phyloP scores from a whole-genome alignment of 1,140 invertebrate species.

The Drosophila equinoxialis region DNA sequence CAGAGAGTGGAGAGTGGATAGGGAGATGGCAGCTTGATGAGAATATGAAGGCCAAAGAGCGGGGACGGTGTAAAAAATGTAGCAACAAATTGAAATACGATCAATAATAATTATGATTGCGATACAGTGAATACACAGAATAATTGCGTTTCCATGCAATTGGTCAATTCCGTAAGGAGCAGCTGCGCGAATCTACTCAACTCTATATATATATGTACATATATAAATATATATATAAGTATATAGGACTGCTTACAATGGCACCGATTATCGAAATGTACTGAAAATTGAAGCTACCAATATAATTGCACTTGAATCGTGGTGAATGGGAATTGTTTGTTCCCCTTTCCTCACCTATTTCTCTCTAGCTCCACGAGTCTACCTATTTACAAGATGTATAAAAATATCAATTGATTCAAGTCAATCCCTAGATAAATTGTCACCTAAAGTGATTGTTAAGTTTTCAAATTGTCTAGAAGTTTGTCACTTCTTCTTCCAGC shows the following conservation, averaged over 20 bases:
- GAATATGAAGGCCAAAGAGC: background rate
- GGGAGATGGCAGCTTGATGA: background rate
- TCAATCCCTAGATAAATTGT: too few relatives aligned
- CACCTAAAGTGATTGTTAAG: too few relatives aligned
- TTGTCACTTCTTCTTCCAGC: too few relatives aligned
- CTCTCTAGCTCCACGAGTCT: background rate
- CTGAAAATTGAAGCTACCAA: conserved; percentile 45
- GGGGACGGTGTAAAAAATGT: conserved; percentile 62
- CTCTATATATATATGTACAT: background rate
- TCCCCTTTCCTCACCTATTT: background rate
- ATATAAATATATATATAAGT: background rate
- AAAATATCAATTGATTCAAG: too few relatives aligned
- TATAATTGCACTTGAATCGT: conserved; percentile 36
- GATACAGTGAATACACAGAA: conserved; percentile 72
- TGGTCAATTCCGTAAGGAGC: conserved; percentile 75
- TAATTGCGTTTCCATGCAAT: conserved; percentile 81
- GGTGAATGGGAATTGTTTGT: conserved; percentile 3
- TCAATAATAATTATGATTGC: conserved; percentile 78
- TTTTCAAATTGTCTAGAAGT: too few relatives aligned
- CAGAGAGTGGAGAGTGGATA: background rate
- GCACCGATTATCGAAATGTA: conserved; percentile 37
- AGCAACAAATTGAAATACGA: conserved; percentile 78
- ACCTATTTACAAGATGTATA: background rate
- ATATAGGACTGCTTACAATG: conserved; percentile 21
- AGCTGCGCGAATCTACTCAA: conserved; percentile 18